These are phyloP conservation scores for Nestor notabilis DNA, from an alignment of 2,113 vertebrate genomes.

Conservation along the genomic window DNA sequence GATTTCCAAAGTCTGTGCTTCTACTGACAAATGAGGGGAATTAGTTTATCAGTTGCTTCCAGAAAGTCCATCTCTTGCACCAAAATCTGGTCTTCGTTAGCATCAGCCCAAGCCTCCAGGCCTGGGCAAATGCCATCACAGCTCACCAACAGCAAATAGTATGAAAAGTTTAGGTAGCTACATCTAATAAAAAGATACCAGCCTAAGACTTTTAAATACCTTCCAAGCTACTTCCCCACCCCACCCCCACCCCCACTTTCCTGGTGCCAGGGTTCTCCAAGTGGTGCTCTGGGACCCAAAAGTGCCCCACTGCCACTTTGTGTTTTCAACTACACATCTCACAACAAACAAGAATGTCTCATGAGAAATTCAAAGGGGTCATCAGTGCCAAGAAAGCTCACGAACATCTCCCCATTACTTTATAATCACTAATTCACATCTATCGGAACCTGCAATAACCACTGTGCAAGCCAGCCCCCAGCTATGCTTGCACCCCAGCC, in stretches of 20 bases:
- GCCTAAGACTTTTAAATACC: background rate
- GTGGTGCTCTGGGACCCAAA: background rate
- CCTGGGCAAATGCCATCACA: background rate
- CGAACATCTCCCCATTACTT: background rate
- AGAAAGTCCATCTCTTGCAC: background rate
- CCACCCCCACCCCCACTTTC: background rate
- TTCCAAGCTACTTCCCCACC: background rate
- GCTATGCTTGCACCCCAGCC: fast-evolving
- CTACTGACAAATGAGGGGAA: background rate
- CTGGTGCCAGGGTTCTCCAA: background rate
- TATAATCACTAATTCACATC: background rate
- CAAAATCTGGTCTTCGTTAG: background rate
- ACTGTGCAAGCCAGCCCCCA: background rate
- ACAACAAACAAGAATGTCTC: background rate
- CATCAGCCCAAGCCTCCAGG: background rate
- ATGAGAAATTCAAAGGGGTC: background rate
- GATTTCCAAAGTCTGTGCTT: background rate
- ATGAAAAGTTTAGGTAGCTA: background rate
- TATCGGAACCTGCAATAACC: background rate
- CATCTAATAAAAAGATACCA: background rate
- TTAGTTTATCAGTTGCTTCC: background rate
- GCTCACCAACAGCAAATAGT: background rate
- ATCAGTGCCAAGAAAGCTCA: background rate
- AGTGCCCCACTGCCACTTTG: fast-evolving
- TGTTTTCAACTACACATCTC: background rate